Conservation (phyloP, 2,888 invertebrate genomes). For the Phortica magna region DNA sequence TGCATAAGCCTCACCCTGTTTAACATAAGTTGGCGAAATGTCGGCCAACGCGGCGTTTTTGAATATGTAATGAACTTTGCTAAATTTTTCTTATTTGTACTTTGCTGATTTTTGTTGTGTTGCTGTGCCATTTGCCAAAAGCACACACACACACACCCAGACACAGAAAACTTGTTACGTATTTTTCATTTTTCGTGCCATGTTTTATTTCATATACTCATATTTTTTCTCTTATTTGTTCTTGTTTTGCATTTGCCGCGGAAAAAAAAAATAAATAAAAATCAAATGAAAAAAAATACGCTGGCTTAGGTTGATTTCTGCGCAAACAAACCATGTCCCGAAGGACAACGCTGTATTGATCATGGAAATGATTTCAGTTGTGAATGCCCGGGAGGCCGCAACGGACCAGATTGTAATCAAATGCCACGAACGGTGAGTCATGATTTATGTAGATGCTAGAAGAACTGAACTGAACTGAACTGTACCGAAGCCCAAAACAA, state of each 20-base stretch:
- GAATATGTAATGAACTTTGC: slow-evolving; percentile 65
- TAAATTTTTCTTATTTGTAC: slow-evolving; percentile 27
- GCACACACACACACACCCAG: background rate
- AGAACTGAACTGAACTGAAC: background rate
- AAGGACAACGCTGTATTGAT: slow-evolving; percentile 84
- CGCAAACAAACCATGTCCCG: slow-evolving; percentile 84
- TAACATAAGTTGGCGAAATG: background rate
- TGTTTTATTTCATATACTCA: slow-evolving; percentile 32
- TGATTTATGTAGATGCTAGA: slow-evolving; percentile 70
- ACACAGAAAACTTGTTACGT: slow-evolving; percentile 19
- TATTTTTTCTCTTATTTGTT: slow-evolving; percentile 31
- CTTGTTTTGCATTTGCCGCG: slow-evolving; percentile 16
- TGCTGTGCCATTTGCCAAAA: slow-evolving; percentile 34
- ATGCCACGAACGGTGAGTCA: slow-evolving; percentile 83
- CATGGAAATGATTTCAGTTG: slow-evolving; percentile 87
- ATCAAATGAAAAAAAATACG: slow-evolving; percentile 22
- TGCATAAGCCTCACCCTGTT: too few species aligned
- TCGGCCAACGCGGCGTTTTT: slow-evolving; percentile 49
- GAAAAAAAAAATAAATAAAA: background rate
- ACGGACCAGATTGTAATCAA: slow-evolving; percentile 84
- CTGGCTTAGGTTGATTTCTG: slow-evolving; percentile 82
- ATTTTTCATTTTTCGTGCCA: slow-evolving; percentile 39
- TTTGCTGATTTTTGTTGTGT: slow-evolving; percentile 29
- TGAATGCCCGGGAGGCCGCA: slow-evolving; percentile 85
- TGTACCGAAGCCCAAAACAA: slow-evolving; percentile 10